Base-by-base conservation (phyloP, 2,113 vertebrate species). In the Rhabdornis inornatus region DNA sequence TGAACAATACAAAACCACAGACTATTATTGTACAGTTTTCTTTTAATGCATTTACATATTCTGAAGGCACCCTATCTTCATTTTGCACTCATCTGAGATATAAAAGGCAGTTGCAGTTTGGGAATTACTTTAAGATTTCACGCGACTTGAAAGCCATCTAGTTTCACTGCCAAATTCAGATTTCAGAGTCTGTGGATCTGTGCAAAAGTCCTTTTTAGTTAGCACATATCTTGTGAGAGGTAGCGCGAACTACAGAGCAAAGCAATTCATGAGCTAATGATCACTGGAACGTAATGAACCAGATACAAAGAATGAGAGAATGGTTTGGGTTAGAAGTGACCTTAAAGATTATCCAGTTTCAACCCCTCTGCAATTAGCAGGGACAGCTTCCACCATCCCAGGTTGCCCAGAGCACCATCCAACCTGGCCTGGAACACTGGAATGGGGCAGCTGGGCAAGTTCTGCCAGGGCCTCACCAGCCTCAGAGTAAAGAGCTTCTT, bases 1-100 rank as follows among this genome's bases (percentile, higher is more conserved):
- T 25, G 2, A 33, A 27, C 0, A 0, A 59, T 22, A 77, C 10
- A 33, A 19, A 93, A 53, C 5, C 15, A 45, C 42, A 66, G 0
- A 1, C 17, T 77, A 37, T 22, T 74, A 31, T 11, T 53, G 33
- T 23, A 57, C 8, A 6, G n/a, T 71, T 90, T 85, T 70, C 7
- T 92, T 81, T 86, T 47, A 15, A 52, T 17, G 47, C 3, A 14
- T 39, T 52, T 56, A n/a, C 18, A 8, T 25, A 63, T 83, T 68
- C 63, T 45, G 22, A 92, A 82, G 35, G 40, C 49, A 83, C 11
- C 22, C 20, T 31, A 8, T 28, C 35, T 68, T 70, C 21, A 52
- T 64, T 89, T 57, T 53, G 45, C 40, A 40, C 19, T 63, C 5
- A 59, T 17, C 37, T 14, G 4, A 66, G 72, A 63, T 35, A 25